Conservation (phyloP, 2,888 invertebrate genomes). For the Drosophila setosimentum region DNA sequence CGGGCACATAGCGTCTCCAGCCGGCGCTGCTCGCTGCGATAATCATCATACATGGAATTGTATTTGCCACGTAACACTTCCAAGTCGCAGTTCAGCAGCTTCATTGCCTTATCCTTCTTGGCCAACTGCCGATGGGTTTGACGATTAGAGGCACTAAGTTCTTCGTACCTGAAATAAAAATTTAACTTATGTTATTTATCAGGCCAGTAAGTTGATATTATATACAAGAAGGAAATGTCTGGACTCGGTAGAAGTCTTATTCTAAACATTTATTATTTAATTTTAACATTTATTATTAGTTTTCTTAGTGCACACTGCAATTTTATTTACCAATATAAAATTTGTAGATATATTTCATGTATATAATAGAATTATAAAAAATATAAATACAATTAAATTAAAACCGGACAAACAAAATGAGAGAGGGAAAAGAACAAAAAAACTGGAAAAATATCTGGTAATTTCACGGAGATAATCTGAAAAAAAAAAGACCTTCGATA, state of each 20-base stretch:
- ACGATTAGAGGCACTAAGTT: slow-evolving; percentile 76
- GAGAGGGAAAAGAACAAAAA: not conserved
- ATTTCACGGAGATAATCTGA: too few species aligned
- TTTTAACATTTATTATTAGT: too few species aligned
- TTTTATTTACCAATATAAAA: not conserved
- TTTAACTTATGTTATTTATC: too few species aligned
- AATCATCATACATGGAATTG: slow-evolving; percentile 74
- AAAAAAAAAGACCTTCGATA: too few species aligned
- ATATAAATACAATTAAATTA: not conserved
- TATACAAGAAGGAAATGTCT: not conserved
- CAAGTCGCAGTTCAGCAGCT: slow-evolving; percentile 65
- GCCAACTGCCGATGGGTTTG: slow-evolving; percentile 77
- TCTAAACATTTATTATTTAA: not conserved
- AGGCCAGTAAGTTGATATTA: not conserved
- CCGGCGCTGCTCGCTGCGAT: slow-evolving; percentile 69
- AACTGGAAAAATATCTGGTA: not conserved
- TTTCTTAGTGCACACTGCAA: fast-evolving
- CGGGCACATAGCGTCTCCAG: slow-evolving; percentile 73
- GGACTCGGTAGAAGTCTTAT: not conserved
- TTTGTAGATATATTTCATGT: not conserved
- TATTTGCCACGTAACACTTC: slow-evolving; percentile 76
- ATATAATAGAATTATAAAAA: not conserved
- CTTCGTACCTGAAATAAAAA: slow-evolving; percentile 72
- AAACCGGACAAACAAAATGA: not conserved
- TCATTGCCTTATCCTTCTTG: slow-evolving; percentile 77